A percentile compares a stretch with the other conserved stretches of the same genome.
These are phyloP conservation scores for Balaeniceps rex DNA, from an alignment of 2,113 vertebrate genomes.

Conservation along the genomic window DNA sequence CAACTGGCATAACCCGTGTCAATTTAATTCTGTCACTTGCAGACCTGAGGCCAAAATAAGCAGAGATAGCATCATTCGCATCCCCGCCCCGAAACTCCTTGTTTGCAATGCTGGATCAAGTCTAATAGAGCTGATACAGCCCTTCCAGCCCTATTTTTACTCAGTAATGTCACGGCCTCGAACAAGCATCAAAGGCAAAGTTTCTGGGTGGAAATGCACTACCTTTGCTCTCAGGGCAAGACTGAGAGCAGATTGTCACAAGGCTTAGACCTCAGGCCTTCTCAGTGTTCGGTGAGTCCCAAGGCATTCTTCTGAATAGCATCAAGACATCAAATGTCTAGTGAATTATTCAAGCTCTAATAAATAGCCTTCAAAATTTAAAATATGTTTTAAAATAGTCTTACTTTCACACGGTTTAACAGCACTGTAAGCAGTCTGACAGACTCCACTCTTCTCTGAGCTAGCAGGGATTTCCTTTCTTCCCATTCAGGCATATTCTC, in stretches of 20 bases:
- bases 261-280: background rate
- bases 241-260: background rate
- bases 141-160: background rate
- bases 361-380: background rate
- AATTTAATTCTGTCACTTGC: background rate
- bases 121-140: background rate
- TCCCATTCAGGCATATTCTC: slow-evolving; percentile 73
- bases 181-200: background rate
- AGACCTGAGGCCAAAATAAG: background rate
- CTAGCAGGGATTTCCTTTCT: slow-evolving; percentile 75
- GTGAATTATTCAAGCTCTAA: background rate
- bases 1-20: background rate
- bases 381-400: slow-evolving; percentile 51
- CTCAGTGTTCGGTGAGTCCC: background rate
- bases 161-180: background rate
- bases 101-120: background rate
- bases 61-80: background rate
- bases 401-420: slow-evolving; percentile 77
- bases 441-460: slow-evolving; percentile 75
- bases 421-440: slow-evolving; percentile 74
- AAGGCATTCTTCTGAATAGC: background rate
- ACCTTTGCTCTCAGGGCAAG: background rate
- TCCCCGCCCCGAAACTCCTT: background rate
- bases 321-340: background rate
- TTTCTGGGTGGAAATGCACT: background rate